Percentiles rank a stretch among this genome's conserved stretches.
phyloP scores from a whole-genome alignment of 2,888 invertebrate species.

The Exocentrus adspersus region DNA sequence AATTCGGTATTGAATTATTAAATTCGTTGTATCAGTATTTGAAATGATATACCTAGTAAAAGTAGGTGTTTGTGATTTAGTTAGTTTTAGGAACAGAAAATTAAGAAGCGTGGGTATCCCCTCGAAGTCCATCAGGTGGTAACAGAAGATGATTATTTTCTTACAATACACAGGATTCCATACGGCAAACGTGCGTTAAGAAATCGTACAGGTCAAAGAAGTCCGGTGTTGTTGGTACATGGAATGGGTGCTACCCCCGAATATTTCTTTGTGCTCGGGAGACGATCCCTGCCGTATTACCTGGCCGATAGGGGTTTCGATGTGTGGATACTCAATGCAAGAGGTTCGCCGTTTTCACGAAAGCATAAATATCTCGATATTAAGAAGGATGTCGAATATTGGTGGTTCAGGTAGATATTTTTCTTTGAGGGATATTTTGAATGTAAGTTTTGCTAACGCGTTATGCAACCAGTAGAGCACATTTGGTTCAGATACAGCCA shows the following conservation, averaged over 20 bases:
- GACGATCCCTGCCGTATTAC: conserved; percentile 68
- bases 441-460: not conserved
- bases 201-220: conserved; percentile 57
- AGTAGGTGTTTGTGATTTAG: no score
- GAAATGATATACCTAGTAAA: no score
- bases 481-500: no score
- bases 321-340: conserved; percentile 84
- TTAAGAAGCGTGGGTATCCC: conserved; percentile 63
- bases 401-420: conserved; percentile 68
- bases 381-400: conserved; percentile 64
- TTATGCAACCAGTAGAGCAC: no score
- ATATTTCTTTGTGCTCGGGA: conserved; percentile 79
- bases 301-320: conserved; percentile 77
- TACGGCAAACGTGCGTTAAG: not conserved
- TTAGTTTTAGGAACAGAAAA: conserved; percentile 18
- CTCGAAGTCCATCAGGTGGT: conserved; percentile 70
- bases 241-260: conserved; percentile 79
- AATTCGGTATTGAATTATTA: no score
- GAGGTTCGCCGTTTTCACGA: conserved; percentile 77
- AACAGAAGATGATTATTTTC: conserved; percentile 82
- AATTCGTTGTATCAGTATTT: no score
- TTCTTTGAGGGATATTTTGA: not conserved
- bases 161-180: conserved; percentile 79
- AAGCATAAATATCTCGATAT: conserved; percentile 66
- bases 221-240: conserved; percentile 73